These are phyloP conservation scores for Eutrigla gurnardus DNA, from an alignment of 2,797 vertebrate species.

Conservation along the genomic window DNA sequence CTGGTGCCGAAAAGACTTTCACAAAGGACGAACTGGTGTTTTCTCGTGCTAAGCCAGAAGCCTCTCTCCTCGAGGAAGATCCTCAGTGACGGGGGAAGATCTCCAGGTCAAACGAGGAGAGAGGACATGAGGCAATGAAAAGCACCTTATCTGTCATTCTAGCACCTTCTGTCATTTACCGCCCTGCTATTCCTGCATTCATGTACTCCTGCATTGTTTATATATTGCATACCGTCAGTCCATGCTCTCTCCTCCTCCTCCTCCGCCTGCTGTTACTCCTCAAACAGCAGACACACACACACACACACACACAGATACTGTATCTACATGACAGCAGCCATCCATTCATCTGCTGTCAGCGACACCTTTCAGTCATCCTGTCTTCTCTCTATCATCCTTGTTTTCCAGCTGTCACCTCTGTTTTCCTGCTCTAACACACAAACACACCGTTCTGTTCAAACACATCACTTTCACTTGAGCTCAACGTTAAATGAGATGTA, in stretches of 20 bases:
- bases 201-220: background rate
- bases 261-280: constrained; percentile 2
- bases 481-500: constrained; percentile 24
- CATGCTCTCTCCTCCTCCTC: background rate
- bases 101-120: too few species aligned
- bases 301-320: constrained; percentile 6
- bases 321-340: constrained; percentile 47
- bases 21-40: too few species aligned
- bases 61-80: too few species aligned
- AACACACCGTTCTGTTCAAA: constrained; percentile 6
- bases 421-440: constrained; percentile 12
- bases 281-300: constrained; percentile 9
- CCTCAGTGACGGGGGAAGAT: too few species aligned
- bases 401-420: constrained; percentile 10
- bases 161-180: too few species aligned
- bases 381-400: constrained; percentile 12
- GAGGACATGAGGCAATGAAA: too few species aligned
- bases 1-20: too few species aligned
- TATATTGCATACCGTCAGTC: constrained; percentile 4
- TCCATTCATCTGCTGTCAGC: constrained; percentile 54
- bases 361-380: constrained; percentile 43
- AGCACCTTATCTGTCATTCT: too few species aligned
- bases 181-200: too few species aligned
- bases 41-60: too few species aligned
- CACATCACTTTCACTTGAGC: constrained; percentile 7